Conservation (phyloP, 2,113 vertebrate genomes). For the Hypocryptadius cinnamomeus region DNA sequence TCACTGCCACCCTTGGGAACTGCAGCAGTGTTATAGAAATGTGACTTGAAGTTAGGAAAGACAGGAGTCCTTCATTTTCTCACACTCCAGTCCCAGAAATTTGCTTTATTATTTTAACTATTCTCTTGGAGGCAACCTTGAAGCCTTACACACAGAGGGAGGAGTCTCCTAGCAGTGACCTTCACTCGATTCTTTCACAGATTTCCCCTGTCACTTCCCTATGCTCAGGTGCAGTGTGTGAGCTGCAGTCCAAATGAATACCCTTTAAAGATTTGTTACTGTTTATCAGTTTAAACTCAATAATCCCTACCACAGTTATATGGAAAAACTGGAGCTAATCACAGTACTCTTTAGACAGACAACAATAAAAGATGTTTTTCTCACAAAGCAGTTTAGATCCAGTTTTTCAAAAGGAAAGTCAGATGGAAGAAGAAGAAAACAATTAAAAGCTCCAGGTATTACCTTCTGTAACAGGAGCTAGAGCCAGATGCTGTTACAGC, state of each 20-base stretch:
- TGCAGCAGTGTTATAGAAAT: not conserved
- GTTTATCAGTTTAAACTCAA: not conserved
- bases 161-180: not conserved
- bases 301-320: not conserved
- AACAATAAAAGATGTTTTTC: not conserved
- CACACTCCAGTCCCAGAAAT: not conserved
- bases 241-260: not conserved
- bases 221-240: not conserved
- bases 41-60: not conserved
- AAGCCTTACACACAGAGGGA: not conserved
- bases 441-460: conserved; percentile 33
- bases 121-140: not conserved
- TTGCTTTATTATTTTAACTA: not conserved
- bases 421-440: conserved; percentile 17
- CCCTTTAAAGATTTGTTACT: not conserved
- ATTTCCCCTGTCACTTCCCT: not conserved
- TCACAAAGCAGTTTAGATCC: not conserved
- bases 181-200: not conserved
- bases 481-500: conserved; percentile 6
- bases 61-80: not conserved
- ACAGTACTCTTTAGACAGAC: not conserved
- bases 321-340: not conserved
- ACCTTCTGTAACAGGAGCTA: not conserved
- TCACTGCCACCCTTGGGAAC: not conserved
- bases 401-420: not conserved